Evolutionary conservation across 1,140 invertebrate species (phyloP).

Genomic region (Magallana angulata): DNA sequence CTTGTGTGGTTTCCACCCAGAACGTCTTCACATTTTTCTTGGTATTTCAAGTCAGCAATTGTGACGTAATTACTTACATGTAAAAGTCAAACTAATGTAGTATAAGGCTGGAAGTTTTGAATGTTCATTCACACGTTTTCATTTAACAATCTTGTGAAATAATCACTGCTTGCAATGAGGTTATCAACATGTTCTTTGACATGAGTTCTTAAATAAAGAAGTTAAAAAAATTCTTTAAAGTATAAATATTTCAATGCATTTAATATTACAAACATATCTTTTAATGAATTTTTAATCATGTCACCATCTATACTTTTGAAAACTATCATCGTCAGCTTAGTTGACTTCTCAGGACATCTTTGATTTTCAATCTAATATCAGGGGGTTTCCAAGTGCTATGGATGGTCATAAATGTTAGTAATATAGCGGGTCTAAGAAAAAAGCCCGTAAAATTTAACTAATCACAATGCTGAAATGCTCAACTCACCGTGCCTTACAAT

Average conservation of each 20-base stretch:
- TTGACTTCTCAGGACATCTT: neutral
- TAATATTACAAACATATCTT: neutral
- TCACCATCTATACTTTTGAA: neutral
- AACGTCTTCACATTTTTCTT: too few relatives aligned
- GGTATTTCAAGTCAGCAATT: neutral
- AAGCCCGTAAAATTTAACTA: neutral
- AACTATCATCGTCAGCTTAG: neutral
- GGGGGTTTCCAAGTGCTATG: too few relatives aligned
- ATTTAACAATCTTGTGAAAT: neutral
- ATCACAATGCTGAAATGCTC: neutral
- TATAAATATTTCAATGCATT: neutral
- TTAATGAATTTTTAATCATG: neutral
- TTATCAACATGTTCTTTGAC: neutral
- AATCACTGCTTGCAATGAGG: neutral
- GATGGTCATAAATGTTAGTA: neutral
- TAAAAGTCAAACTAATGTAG: neutral
- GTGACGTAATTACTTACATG: neutral
- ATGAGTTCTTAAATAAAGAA: neutral
- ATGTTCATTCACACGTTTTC: constrained; percentile 6
- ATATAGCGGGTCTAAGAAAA: neutral
- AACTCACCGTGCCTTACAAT: neutral
- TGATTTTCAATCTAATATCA: neutral
- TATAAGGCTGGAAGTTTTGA: neutral
- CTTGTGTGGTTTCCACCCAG: neutral
- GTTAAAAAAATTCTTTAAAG: neutral